phyloP scores from a whole-genome alignment of 2,797 vertebrate species.

The Hylomyscus alleni region DNA sequence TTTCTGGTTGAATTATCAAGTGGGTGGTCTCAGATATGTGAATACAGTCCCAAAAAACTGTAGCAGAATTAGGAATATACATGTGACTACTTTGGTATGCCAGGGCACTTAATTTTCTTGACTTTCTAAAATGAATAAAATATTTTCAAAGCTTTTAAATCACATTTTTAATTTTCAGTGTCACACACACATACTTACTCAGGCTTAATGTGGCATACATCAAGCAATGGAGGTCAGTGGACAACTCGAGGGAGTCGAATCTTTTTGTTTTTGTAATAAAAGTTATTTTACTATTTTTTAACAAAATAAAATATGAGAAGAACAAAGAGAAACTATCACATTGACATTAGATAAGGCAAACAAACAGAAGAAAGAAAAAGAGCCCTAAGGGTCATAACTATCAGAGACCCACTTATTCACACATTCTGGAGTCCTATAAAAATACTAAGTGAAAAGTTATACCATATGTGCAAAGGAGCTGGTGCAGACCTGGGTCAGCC shows the following conservation, averaged over 20 bases:
- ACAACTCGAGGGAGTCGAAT: neutral
- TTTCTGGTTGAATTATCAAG: slow-evolving; percentile 41
- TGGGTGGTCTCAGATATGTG: neutral
- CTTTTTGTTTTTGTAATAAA: neutral
- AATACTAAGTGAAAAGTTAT: neutral
- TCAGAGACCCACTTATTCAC: neutral
- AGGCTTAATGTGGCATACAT: neutral
- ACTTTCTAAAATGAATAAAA: slow-evolving; percentile 30
- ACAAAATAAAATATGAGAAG: neutral
- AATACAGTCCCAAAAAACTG: neutral
- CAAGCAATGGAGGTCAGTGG: neutral
- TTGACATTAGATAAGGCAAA: neutral
- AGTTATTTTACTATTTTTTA: neutral
- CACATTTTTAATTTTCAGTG: neutral
- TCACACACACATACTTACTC: too few species aligned
- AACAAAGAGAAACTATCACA: neutral
- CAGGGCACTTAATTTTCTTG: slow-evolving; percentile 41
- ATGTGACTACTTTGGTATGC: neutral
- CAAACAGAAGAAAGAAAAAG: neutral
- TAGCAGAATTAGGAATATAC: neutral
- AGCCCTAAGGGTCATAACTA: too few species aligned
- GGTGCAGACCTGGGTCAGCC: too few species aligned
- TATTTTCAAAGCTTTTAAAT: neutral
- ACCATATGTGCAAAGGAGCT: neutral
- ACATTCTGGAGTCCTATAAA: neutral